These are phyloP conservation scores for Promerops cafer DNA, from an alignment of 2,113 vertebrate species.

Conservation along the genomic window DNA sequence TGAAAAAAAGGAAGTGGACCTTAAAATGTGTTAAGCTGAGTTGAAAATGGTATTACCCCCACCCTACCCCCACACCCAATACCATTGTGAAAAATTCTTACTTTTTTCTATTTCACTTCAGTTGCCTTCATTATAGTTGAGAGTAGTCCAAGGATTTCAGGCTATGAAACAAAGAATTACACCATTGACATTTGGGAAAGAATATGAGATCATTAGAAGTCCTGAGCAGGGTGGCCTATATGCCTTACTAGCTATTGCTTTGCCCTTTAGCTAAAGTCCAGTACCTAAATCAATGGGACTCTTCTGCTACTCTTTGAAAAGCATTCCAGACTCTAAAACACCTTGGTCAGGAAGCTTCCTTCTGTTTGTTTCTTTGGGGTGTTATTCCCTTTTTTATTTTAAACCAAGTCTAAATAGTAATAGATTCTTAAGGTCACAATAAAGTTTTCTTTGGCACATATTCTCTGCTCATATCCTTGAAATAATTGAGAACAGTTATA, in stretches of 20 bases:
- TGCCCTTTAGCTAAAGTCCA: constrained; percentile 46
- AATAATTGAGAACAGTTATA: not conserved
- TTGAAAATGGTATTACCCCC: not conserved
- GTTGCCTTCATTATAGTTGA: constrained; percentile 7
- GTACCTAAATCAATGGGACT: constrained; percentile 28
- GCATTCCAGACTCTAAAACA: not conserved
- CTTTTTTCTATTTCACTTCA: not conserved
- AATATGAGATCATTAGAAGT: constrained; percentile 36
- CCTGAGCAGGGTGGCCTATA: not conserved
- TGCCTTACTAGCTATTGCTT: constrained; percentile 10
- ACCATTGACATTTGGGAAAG: constrained; percentile 43
- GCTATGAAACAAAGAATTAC: constrained; percentile 45
- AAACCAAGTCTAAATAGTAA: not conserved
- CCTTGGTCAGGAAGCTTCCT: not conserved
- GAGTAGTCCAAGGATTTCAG: not conserved
- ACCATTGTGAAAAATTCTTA: not conserved
- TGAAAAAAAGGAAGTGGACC: not conserved
- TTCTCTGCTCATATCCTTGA: not conserved
- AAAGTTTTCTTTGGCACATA: not conserved
- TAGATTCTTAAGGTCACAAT: not conserved
- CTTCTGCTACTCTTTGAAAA: constrained; percentile 6
- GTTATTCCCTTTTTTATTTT: not conserved
- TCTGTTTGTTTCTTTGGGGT: not conserved
- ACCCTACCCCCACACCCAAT: not conserved
- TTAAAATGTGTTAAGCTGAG: not conserved